Percentiles rank a stretch among this genome's conserved stretches.
Evolutionary conservation across 2,888 invertebrate genomes (phyloP).

Genomic region (Saturnia japonica): DNA sequence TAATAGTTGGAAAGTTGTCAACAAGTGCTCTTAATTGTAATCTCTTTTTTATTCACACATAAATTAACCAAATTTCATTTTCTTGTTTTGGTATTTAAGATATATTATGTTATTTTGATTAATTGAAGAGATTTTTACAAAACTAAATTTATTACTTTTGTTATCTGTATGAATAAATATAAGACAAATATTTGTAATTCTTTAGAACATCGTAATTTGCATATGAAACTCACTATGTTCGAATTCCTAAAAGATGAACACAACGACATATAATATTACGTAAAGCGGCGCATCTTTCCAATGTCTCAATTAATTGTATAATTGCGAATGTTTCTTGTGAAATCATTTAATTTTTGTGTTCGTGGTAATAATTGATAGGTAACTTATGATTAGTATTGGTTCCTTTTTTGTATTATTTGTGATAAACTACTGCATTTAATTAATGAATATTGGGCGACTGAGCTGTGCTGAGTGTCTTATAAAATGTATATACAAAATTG

Average conservation of each 20-base stretch:
- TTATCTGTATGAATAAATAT: too few species aligned
- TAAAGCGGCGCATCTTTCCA: constrained; percentile 9
- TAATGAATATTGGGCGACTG: too few species aligned
- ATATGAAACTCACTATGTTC: background rate
- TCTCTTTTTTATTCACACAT: background rate
- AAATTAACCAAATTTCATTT: background rate
- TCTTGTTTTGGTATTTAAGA: background rate
- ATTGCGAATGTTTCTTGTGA: constrained; percentile 11
- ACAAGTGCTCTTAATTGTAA: background rate
- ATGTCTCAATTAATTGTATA: constrained; percentile 15
- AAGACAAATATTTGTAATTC: background rate
- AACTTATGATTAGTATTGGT: constrained; percentile 4
- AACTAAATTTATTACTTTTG: background rate
- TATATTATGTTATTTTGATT: background rate
- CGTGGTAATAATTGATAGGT: constrained; percentile 9
- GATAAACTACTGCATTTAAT: background rate
- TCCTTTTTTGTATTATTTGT: background rate
- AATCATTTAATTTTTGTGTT: constrained; percentile 12
- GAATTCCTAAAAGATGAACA: background rate
- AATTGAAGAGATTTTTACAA: background rate
- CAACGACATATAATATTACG: background rate
- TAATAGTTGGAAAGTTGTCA: constrained; percentile 19
- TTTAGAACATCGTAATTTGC: constrained; percentile 1
- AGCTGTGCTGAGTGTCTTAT: too few species aligned
- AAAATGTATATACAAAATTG: too few species aligned